phyloP scores from a whole-genome alignment of 2,797 vertebrate genomes.

The Psittacula echo region DNA sequence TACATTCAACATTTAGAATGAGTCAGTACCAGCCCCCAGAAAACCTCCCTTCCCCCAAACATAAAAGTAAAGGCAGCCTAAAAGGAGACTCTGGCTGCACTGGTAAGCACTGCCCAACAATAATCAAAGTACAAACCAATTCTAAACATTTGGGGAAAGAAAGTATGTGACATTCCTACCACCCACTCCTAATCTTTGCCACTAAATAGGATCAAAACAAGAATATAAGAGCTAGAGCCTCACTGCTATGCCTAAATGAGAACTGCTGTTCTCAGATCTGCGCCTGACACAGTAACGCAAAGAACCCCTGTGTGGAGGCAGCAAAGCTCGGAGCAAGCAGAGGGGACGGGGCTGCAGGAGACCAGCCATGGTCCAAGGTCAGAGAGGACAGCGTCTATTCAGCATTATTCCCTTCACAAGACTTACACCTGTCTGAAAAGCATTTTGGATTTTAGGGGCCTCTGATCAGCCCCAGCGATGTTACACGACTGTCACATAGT shows the following conservation, averaged over 20 bases:
- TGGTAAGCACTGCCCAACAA: neutral
- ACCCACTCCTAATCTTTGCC: neutral
- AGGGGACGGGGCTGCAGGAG: conserved; percentile 3
- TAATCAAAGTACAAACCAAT: conserved; percentile 9
- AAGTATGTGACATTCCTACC: conserved; percentile 2
- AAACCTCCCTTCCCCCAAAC: neutral
- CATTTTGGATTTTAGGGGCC: neutral
- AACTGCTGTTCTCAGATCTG: accelerated
- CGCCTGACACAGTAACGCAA: accelerated
- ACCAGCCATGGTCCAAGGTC: conserved; percentile 14
- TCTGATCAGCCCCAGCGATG: neutral
- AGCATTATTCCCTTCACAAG: neutral
- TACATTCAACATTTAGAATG: neutral
- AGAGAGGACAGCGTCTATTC: neutral
- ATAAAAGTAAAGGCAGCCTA: neutral
- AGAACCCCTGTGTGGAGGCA: neutral
- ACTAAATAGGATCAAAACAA: conserved; percentile 8
- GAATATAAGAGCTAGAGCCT: neutral
- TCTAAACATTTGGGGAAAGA: neutral
- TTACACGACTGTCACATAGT: neutral
- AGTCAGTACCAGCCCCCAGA: conserved; percentile 18
- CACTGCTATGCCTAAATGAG: neutral
- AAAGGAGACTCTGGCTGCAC: neutral
- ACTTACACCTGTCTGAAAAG: neutral
- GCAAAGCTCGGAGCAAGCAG: neutral